Evolutionary conservation across 2,888 invertebrate genomes (phyloP), one percentile per base, ranked within the genome.

Genomic region (Alentia gelatinosa): DNA sequence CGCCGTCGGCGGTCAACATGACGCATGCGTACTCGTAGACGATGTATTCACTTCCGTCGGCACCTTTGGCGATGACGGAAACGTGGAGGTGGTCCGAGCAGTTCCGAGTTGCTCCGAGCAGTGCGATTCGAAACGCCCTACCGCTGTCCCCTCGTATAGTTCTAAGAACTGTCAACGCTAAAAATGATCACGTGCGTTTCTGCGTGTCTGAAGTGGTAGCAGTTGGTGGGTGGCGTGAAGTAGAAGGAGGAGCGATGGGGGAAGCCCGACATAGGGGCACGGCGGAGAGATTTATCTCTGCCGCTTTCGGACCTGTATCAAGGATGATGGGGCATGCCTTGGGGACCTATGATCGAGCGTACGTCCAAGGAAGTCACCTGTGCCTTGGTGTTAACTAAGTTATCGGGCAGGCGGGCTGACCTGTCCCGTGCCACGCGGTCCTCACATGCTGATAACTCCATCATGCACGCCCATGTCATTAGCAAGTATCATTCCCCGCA

Each of bases 401-500:
- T 79, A 79, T 79, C 79, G 39, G 4, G 1, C 79, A 19, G n/a
- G 68, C 68, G 30, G n/a, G 63, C 63, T 12, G 39, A 9, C 37
- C 37, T n/a, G 37, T 15, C 79, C 15, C 37, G 79, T 79, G 79
- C 37, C 79, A n/a, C 39, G 79, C 35, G 39, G 37, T 79, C 37
- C 39, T 19, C 19, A 4, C 37, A 39, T n/a, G 39, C 37, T 79
- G 79, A 79, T 39, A n/a, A 39, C 79, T 79, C 79, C 79, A n/a
- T 79, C 79, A 35, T 74, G 74, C 79, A 79, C 79, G 79, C 79
- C 79, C 79, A 79, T 79, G 79, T 39, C 79, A 79, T 79, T 79
- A 79, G 23, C 79, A 39, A 15, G 37, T 79, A 79, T 79, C 79
- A 79, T 79, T 39, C 37, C 39, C 79, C 39, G 39, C 39, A 35